Evolutionary conservation across 2,113 vertebrate species (phyloP).

Genomic region (Oncorhynchus tshawytscha): DNA sequence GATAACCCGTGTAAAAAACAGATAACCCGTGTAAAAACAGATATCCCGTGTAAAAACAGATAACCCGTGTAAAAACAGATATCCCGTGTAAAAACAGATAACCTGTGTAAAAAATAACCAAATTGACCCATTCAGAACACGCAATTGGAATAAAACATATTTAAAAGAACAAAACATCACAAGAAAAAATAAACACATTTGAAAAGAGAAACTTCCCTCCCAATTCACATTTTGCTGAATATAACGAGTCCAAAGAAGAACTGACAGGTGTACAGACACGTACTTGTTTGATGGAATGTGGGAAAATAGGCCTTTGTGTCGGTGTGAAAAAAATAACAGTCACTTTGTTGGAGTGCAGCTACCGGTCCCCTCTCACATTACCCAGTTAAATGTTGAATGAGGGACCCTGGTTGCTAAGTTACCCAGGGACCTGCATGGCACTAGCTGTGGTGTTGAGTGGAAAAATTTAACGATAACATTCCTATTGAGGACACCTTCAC

Average conservation of each 20-base stretch:
- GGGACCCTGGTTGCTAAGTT: conserved; percentile 62
- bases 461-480: conserved; percentile 59
- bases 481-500: conserved; percentile 44
- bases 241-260: not conserved
- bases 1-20: too few species aligned
- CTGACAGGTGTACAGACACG: not conserved
- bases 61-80: too few species aligned
- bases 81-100: too few species aligned
- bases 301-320: conserved; percentile 29
- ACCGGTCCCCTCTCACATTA: conserved; percentile 57
- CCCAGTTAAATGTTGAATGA: conserved; percentile 72
- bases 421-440: conserved; percentile 30
- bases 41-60: too few species aligned
- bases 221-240: not conserved
- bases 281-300: conserved; percentile 10
- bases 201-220: not conserved
- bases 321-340: conserved; percentile 57
- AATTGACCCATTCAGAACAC: not conserved
- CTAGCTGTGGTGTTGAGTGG: conserved; percentile 41
- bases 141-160: not conserved
- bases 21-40: too few species aligned
- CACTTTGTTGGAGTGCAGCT: conserved; percentile 37
- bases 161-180: not conserved
- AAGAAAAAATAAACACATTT: not conserved
- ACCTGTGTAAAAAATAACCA: too few species aligned